Conservation (phyloP, 2,888 invertebrate species). For the Pegoplata infirma region DNA sequence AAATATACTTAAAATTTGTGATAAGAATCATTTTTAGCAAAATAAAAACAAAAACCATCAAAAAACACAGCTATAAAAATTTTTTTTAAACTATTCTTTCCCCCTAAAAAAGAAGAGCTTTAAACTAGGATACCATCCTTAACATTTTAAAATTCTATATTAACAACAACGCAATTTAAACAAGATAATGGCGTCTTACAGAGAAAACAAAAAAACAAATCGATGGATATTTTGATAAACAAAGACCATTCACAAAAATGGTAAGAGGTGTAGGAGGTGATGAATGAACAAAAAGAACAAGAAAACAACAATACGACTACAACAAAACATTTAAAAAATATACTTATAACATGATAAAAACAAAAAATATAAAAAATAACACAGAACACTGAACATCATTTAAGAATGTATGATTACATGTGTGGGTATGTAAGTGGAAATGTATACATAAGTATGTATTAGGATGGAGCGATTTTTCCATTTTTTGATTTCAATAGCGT, state of each 20-base stretch:
- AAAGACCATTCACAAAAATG: neutral
- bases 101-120: too few relatives aligned
- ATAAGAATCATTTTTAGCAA: too few relatives aligned
- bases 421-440: slow-evolving; percentile 12
- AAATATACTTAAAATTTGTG: too few relatives aligned
- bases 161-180: neutral
- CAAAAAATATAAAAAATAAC: neutral
- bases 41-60: too few relatives aligned
- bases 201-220: slow-evolving; percentile 4
- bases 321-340: neutral
- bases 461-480: too few relatives aligned
- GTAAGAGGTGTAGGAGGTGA: neutral
- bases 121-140: too few relatives aligned
- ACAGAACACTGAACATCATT: slow-evolving; percentile 5
- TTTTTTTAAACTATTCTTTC: too few relatives aligned
- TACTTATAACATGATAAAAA: slow-evolving; percentile 22
- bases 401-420: slow-evolving; percentile 16
- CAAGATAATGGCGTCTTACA: neutral
- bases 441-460: neutral
- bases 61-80: too few relatives aligned
- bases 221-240: slow-evolving; percentile 14
- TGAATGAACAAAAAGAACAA: neutral
- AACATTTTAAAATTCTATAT: neutral
- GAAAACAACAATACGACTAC: slow-evolving; percentile 2
- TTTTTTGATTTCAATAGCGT: too few relatives aligned